Percentiles rank a stretch among this genome's conserved stretches.
Conservation (phyloP, 2,888 invertebrate species). For the Neocrepidodera transversa region DNA sequence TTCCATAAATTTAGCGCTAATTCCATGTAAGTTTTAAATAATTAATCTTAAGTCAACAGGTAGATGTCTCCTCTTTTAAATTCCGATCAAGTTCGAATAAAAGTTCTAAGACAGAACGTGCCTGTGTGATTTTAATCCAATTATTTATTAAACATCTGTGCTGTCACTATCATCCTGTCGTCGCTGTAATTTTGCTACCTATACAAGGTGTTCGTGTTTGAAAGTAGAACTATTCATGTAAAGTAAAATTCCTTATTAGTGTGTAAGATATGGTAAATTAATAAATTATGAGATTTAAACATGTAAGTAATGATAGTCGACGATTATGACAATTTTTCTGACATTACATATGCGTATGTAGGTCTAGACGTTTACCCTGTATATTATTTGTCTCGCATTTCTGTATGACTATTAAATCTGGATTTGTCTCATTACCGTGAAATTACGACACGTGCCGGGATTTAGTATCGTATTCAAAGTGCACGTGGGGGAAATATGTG, state of each 20-base stretch:
- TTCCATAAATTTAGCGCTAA: too few relatives aligned
- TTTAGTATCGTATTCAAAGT: not conserved
- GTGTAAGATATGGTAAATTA: too few relatives aligned
- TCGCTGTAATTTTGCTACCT: too few relatives aligned
- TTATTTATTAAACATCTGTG: not conserved
- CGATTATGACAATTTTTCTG: too few relatives aligned
- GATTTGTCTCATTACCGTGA: constrained; percentile 4
- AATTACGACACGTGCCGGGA: not conserved
- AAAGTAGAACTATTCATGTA: too few relatives aligned
- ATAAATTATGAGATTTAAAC: too few relatives aligned
- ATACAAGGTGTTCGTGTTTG: too few relatives aligned
- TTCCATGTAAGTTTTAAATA: not conserved
- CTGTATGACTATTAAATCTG: not conserved
- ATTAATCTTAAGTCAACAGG: not conserved
- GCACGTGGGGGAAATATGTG: not conserved
- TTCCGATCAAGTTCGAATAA: not conserved
- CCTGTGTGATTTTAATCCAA: not conserved
- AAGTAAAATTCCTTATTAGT: too few relatives aligned
- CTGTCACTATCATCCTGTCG: not conserved
- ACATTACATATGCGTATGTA: too few relatives aligned
- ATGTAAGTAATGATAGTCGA: too few relatives aligned
- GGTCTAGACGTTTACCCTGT: too few relatives aligned
- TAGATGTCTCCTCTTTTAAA: not conserved
- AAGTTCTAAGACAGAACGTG: not conserved
- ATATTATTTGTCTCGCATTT: not conserved